Evolutionary conservation across 2,113 vertebrate species (phyloP), one percentile per base, ranked within the genome.

Genomic region (Isurus oxyrinchus): DNA sequence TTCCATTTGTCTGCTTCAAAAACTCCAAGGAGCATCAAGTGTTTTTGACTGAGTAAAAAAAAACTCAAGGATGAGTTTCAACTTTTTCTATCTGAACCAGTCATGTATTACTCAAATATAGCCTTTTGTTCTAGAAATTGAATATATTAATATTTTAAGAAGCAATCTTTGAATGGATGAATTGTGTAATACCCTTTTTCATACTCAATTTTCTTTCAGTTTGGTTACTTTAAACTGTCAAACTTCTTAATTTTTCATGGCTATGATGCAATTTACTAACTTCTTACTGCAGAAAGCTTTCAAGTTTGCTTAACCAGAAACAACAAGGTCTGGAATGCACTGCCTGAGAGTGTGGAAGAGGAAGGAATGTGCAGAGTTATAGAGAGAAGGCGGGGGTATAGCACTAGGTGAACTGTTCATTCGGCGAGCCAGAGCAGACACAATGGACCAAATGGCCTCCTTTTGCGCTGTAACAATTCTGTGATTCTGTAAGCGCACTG

Each of bases 151-250:
- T 72, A 72, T 72, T 76, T 53, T 55, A 91, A 55, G 69, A 79
- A 72, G 67, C 61, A 96, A 66, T 31, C 96, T 63, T 49, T 96
- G n/a, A 96, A 96, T 81, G 79, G 57, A 88, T 90, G 59, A 66
- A 96, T 72, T 19, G 96, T 90, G 35, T 27, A 95, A 95, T 27
- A 95, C 59, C 31, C 31, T 69, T 69, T 27, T 14, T 69, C 21
- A 31, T 95, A 61, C 14, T 91, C 86, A 91, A 91, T 61, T 59
- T 88, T 69, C 94, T 95, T 67, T 95, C 94, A 67, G 7, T 53
- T 40, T 95, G 63, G 40, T 25, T 69, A 66, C 40, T 44, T 95
- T 69, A 69, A 10, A 44, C n/a, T 49, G 59, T 49, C 66, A 69
- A 95, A 40, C 59, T 66, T 95, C 31, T 95, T 49, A 49, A 95